Base-by-base conservation (phyloP, 2,113 vertebrate species). In the Odocoileus virginianus region DNA sequence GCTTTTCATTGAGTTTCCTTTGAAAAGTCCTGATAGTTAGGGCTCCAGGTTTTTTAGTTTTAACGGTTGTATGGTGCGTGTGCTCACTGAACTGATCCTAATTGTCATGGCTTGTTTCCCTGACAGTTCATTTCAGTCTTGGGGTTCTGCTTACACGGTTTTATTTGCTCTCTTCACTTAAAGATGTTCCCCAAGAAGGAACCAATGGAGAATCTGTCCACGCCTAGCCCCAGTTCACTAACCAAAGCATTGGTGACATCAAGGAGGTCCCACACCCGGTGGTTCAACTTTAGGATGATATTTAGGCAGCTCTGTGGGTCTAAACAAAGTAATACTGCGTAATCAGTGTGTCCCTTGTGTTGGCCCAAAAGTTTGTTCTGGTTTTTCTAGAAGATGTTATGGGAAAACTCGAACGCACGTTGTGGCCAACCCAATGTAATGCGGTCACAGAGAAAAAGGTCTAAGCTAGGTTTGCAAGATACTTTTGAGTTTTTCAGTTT, bases 1-100 rank as follows among this genome's bases (percentile, higher is more conserved):
- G 47, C 43, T 96, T 86, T 94, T 81, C 23, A 13, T n/a, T 93
- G 47, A 67, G 43, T 96, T 97, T 96, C 23, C 19, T 94, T 87
- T 94, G 58, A 87, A 50, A 92, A 27, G 89, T 57, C 84, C 28
- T 64, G 45, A 55, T 58, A 67, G 40, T 17, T n/a, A 91, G 64
- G 67, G 5, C 71, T 89, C 16, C 19, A 12, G 57, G 5, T 14
- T 47, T 89, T 88, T 91, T 12, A 27, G 27, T 93, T 94, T 96
- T 87, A 71, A 5, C 55, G 36, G 67, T 12, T 81, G 11, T 55
- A 16, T 71, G 19, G 33, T 97, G 10, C n/a, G 83, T 94, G 33
- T 83, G 40, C 33, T 93, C 11, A 40, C 14, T 89, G 17, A 25
- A 3, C 43, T 71, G 55, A 33, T 33, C 30, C 27, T 52, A 7